Evolutionary conservation across 2,888 invertebrate genomes (phyloP).

Genomic region (Flexamia atlantica): DNA sequence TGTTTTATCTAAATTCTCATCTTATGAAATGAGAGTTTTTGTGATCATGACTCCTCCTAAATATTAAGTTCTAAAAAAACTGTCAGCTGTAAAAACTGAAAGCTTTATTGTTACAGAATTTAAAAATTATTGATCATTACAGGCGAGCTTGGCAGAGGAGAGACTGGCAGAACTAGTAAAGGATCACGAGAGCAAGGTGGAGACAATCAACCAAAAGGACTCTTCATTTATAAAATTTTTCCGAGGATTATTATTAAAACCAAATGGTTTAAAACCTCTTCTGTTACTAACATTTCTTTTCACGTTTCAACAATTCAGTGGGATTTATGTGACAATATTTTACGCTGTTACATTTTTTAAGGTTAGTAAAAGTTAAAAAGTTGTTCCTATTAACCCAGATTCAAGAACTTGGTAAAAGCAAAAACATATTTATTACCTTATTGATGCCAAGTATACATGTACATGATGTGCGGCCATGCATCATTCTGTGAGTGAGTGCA

Average conservation of each 20-base stretch:
- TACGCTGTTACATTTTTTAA: conserved; percentile 80
- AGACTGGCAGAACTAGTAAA: conserved; percentile 77
- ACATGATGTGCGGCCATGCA: too few species aligned
- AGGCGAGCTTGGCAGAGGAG: conserved; percentile 76
- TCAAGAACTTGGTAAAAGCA: too few species aligned
- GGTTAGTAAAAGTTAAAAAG: conserved; percentile 74
- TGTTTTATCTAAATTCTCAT: too few species aligned
- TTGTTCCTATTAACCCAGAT: too few species aligned
- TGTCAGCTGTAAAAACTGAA: too few species aligned
- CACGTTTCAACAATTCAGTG: conserved; percentile 79
- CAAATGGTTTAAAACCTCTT: conserved; percentile 80
- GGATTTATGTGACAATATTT: conserved; percentile 80
- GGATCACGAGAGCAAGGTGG: conserved; percentile 74
- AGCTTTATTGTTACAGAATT: too few species aligned
- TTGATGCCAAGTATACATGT: too few species aligned
- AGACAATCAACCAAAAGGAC: conserved; percentile 74
- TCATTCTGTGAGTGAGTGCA: too few species aligned
- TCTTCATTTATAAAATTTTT: conserved; percentile 66
- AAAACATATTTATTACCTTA: too few species aligned
- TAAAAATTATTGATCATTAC: conserved; percentile 51
- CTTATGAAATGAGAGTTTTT: too few species aligned
- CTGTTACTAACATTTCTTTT: conserved; percentile 78
- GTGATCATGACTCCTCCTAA: too few species aligned
- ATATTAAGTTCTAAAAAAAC: too few species aligned
- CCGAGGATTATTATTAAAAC: conserved; percentile 76